A percentile compares a stretch with the other conserved stretches of the same genome.
These are phyloP conservation scores for Hofmannophila pseudospretella DNA, from an alignment of 2,888 invertebrate species.

Conservation along the genomic window DNA sequence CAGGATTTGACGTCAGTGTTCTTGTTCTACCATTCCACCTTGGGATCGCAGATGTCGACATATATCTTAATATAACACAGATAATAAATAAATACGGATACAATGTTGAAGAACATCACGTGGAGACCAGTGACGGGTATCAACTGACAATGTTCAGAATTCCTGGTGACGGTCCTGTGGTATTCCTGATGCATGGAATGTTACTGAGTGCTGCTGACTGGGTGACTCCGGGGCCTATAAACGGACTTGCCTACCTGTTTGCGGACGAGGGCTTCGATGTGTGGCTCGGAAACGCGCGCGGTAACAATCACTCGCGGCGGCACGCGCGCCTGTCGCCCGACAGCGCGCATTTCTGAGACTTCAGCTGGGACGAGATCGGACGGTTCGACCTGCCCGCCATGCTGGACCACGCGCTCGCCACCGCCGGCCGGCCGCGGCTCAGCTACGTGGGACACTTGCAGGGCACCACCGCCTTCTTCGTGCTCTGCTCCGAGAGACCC, in stretches of 20 bases:
- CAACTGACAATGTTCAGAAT: constrained; percentile 43
- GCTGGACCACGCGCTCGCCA: constrained; percentile 81
- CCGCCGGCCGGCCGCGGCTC: constrained; percentile 66
- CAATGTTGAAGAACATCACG: constrained; percentile 34
- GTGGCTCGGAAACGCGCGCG: constrained; percentile 89
- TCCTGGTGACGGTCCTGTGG: constrained; percentile 39
- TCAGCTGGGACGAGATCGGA: constrained; percentile 90
- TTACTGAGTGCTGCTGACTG: constrained; percentile 53
- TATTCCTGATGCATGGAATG: constrained; percentile 58
- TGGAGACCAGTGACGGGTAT: constrained; percentile 48
- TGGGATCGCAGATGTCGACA: no score
- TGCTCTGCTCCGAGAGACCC: constrained; percentile 70
- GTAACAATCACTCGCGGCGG: constrained; percentile 80
- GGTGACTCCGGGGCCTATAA: constrained; percentile 42
- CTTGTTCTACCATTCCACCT: no score
- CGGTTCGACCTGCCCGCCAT: constrained; percentile 86
- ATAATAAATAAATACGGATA: constrained; percentile 46
- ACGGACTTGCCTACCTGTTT: constrained; percentile 61
- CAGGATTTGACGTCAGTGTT: no score
- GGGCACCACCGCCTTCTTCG: constrained; percentile 80
- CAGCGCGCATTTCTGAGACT: constrained; percentile 78
- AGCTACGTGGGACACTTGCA: constrained; percentile 85
- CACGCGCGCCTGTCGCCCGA: constrained; percentile 61
- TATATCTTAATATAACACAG: constrained; percentile 25
- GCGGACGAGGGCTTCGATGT: constrained; percentile 82